A percentile compares a stretch with the other conserved stretches of the same genome.
phyloP scores from a whole-genome alignment of 2,113 vertebrate genomes.

The Trochalopteron elliotii region DNA sequence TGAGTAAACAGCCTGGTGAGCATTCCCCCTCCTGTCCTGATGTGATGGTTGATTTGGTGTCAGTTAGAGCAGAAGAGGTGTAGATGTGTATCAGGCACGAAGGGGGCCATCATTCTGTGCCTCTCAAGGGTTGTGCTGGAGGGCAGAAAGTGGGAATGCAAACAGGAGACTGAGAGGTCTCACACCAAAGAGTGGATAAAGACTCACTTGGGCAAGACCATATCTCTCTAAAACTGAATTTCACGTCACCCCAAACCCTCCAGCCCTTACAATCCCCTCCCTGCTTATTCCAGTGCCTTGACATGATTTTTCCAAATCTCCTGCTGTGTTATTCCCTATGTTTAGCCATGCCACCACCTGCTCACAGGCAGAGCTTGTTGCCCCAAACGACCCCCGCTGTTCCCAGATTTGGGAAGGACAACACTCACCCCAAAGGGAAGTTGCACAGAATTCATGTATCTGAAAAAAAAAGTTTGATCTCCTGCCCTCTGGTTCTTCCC shows the following conservation, averaged over 20 bases:
- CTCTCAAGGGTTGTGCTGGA: not conserved
- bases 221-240: not conserved
- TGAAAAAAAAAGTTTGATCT: not conserved
- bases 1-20: not conserved
- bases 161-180: not conserved
- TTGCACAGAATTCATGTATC: not conserved
- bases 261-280: not conserved
- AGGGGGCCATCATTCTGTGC: rapidly evolving
- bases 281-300: not conserved
- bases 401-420: not conserved
- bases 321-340: not conserved
- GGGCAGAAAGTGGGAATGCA: not conserved
- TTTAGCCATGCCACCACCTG: not conserved
- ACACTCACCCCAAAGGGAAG: rapidly evolving
- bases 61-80: not conserved
- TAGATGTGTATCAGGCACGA: not conserved
- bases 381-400: rapidly evolving
- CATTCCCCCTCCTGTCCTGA: not conserved
- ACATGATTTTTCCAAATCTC: not conserved
- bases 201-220: not conserved
- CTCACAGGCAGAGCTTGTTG: rapidly evolving
- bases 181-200: not conserved
- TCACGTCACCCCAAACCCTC: rapidly evolving
- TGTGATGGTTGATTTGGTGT: not conserved
- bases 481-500: not conserved